Conservation (phyloP, 2,797 vertebrate genomes). For the Saxicola maurus region DNA sequence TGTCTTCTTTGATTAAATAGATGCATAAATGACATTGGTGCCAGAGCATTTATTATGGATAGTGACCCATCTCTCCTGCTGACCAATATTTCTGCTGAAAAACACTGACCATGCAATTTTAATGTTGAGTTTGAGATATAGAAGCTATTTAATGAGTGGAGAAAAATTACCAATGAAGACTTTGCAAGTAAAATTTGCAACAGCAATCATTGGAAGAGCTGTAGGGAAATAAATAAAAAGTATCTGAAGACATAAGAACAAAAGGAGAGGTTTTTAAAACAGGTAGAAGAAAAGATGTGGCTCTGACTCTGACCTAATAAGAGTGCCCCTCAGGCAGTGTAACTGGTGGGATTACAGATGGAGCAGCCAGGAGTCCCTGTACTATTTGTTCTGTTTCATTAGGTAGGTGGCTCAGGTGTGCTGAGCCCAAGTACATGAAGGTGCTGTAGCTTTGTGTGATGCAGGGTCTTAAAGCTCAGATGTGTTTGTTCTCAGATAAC, state of each 20-base stretch:
- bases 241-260: not conserved
- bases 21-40: not conserved
- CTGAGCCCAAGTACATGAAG: not conserved
- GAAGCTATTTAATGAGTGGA: not conserved
- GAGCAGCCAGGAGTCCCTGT: not conserved
- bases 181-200: not conserved
- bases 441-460: not conserved
- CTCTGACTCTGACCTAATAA: not conserved
- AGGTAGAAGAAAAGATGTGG: not conserved
- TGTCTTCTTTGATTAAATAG: not conserved
- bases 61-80: not conserved
- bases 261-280: not conserved
- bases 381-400: not conserved
- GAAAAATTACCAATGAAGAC: not conserved
- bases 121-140: not conserved
- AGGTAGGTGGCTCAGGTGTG: not conserved
- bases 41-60: not conserved
- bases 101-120: not conserved
- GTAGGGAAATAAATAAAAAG: not conserved
- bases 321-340: not conserved
- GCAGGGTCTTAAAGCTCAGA: not conserved
- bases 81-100: conserved; percentile 1
- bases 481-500: not conserved
- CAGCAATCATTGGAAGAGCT: not conserved
- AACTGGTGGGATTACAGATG: not conserved